A percentile compares a stretch with the other conserved stretches of the same genome.
Evolutionary conservation across 2,797 vertebrate genomes (phyloP).

Genomic region (Hirundo rustica): DNA sequence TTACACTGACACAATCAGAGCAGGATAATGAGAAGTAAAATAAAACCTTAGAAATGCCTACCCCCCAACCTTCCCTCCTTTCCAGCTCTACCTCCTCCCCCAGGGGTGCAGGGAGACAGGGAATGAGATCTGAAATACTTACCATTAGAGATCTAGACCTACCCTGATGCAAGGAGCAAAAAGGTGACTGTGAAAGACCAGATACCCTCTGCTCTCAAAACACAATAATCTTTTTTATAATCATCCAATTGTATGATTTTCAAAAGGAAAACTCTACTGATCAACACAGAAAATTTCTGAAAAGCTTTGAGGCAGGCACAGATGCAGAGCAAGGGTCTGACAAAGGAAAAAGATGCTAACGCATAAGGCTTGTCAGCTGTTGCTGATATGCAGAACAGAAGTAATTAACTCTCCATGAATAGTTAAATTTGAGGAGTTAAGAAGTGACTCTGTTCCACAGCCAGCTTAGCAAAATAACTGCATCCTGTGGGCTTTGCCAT

Average conservation of each 20-base stretch:
- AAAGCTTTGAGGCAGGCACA: background rate
- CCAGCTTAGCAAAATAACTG: background rate
- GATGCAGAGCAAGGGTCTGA: background rate
- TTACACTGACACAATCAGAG: background rate
- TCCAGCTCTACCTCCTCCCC: background rate
- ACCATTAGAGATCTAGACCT: background rate
- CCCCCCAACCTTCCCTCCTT: background rate
- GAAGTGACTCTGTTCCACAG: background rate
- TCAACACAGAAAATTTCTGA: background rate
- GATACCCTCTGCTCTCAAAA: background rate
- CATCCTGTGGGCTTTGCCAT: background rate
- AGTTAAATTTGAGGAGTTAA: background rate
- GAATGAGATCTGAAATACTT: background rate
- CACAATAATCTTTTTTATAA: rapidly evolving
- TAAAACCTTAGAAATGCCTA: background rate
- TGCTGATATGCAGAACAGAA: background rate
- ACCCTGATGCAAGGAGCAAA: background rate
- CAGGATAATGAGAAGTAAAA: background rate
- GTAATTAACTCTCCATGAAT: constrained; percentile 11
- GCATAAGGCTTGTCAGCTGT: background rate
- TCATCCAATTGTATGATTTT: background rate
- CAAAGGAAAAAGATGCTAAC: background rate
- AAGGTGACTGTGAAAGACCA: background rate
- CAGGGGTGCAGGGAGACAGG: too few relatives aligned
- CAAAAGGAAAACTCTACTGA: background rate